Base-by-base conservation (phyloP, 2,797 vertebrate genomes). In the Gobionotothen gibberifrons region DNA sequence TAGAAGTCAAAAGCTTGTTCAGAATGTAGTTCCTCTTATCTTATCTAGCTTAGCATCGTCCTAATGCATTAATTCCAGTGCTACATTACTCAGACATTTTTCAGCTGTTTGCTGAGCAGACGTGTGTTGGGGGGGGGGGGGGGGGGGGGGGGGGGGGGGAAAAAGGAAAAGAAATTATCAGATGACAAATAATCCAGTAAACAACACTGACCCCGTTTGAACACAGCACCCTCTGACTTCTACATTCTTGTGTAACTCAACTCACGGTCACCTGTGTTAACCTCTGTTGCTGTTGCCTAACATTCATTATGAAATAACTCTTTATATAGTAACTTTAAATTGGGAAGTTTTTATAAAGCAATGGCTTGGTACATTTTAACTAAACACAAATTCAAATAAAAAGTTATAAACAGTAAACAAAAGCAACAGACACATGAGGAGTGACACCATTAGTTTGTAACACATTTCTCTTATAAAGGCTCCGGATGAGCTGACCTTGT, bases 171-270 rank as follows among this genome's bases (percentile, higher is more conserved):
- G n/a, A n/a, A n/a, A n/a, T 26, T 26, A 84, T 90, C 89, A 81
- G 76, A 85, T 93, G 88, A 89, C 90, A 86, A 86, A 91, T 60
- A 80, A 69, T 57, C 44, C 83, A 84, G 88, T 89, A 88, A 93
- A 94, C 93, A 93, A 76, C 90, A 76, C 55, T 92, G 91, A 91
- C 92, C 93, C 77, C 78, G 54, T 91, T 89, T 79, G 29, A 83
- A 68, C 76, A 76, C 64, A 49, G 67, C 54, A 47, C 60, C 78
- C 67, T 81, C 54, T 64, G 61, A 82, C 65, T 79, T 82, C 52
- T 22, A 69, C 76, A 72, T 11, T 48, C 74, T 83, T 89, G 76
- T 85, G 71, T 56, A 74, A 85, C 63, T 47, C 51, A 76, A 85
- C 63, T 47, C 51, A 21, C n/a, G 57, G 36, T 49, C 47, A 47